Percentiles rank a stretch among this genome's conserved stretches.
phyloP scores from a whole-genome alignment of 35 echinoderm and acorn worm genomes.

The Lytechinus variegatus region DNA sequence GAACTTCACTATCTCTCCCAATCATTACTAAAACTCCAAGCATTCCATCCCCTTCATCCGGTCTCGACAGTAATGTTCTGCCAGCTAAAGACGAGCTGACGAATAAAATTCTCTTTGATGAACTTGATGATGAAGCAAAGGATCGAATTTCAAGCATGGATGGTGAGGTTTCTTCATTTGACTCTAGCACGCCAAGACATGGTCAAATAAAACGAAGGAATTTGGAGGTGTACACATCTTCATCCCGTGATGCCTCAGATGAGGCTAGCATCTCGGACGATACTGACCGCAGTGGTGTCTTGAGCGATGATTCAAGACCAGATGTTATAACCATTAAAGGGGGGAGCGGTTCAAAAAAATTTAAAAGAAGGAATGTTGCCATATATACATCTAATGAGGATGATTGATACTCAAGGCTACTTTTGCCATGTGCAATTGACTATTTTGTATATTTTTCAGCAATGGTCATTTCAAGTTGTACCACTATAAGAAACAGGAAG shows the following conservation, averaged over 20 bases:
- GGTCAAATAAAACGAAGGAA: conserved; percentile 71
- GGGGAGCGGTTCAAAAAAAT: conserved; percentile 38
- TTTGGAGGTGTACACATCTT: conserved; percentile 65
- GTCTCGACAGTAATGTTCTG: not conserved
- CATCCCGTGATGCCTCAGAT: conserved; percentile 69
- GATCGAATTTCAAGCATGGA: not conserved
- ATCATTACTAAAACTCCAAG: conserved; percentile 29
- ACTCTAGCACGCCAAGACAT: conserved; percentile 34
- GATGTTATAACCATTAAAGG: conserved; percentile 42
- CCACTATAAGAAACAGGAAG: not conserved
- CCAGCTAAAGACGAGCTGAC: not conserved
- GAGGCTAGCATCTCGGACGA: conserved; percentile 73
- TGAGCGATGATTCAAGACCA: conserved; percentile 36
- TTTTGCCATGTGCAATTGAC: not conserved
- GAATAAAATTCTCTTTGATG: conserved; percentile 27
- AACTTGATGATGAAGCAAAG: conserved; percentile 50
- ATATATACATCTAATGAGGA: conserved; percentile 72
- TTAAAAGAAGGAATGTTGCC: conserved; percentile 61
- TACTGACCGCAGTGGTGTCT: conserved; percentile 55
- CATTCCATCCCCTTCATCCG: conserved; percentile 10
- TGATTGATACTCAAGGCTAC: not conserved
- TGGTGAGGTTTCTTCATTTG: not conserved
- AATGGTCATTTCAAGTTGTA: not conserved
- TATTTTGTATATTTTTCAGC: not conserved
- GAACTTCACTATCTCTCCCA: not conserved